Evolutionary conservation across 2,888 invertebrate species (phyloP), one percentile per base, ranked within the genome.

Genomic region (Nomada ruficornis): DNA sequence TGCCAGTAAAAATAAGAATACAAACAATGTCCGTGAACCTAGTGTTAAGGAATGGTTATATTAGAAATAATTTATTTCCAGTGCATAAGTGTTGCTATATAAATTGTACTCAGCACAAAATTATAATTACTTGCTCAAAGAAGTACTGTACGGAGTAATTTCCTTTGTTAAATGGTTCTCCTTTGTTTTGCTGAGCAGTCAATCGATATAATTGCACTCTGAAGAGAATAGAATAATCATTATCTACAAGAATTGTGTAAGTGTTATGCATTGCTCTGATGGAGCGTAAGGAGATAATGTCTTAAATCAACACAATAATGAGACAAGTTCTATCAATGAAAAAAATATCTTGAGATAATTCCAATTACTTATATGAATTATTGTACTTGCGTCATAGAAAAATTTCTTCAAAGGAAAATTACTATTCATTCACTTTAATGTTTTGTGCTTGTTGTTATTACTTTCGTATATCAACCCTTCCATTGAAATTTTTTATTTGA

Each of bases 211-310:
- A 55, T 44, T 57, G 44, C 44, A 57, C 57, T n/a, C 55, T 69
- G 26, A 36, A 26, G 23, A 13, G 15, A 69, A 26, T 20, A 13
- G 15, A 13, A 44, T 26, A 57, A 15, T n/a, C 57, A 26, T 69
- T 23, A 18, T 23, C 18, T 57, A 57, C 18, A 42, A 68, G 20
- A 7, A 57, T 55, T 44, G 44, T 44, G 44, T 26, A 69, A 69
- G 57, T 44, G 57, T 69, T 69, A 44, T 26, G 57, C 57, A 69
- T 57, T 69, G 57, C 57, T 57, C 69, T 13, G 44, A 69, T 23
- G 2, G 10, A 36, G 15, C 7, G 36, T 36, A 67, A 23, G 42
- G 18, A 23, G 9, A 54, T 20, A 54, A 54, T 20, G 20, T 20
- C 42, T 11, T 57, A 18, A 47, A 29, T 2, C 20, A 3, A 20